phyloP scores from a whole-genome alignment of 2,113 vertebrate species.

The Narcine bancroftii region DNA sequence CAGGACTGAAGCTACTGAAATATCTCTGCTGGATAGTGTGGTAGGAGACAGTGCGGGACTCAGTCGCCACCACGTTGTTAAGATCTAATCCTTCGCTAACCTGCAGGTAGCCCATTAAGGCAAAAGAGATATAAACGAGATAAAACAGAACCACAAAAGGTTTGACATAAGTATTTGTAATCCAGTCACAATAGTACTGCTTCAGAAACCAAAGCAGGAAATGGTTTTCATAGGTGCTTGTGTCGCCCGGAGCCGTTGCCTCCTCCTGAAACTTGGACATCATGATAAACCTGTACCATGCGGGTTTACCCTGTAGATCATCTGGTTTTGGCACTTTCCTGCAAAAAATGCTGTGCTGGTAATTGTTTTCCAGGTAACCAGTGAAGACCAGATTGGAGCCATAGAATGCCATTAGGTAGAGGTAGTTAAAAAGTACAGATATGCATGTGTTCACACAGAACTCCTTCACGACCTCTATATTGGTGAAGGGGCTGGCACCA shows the following conservation, averaged over 20 bases:
- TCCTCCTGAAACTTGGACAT: conserved; percentile 90
- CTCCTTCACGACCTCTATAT: conserved; percentile 95
- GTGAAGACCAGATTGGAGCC: conserved; percentile 95
- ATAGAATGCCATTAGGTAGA: conserved; percentile 96
- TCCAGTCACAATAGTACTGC: conserved; percentile 97
- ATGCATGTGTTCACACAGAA: conserved; percentile 94
- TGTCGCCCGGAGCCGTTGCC: conserved; percentile 60
- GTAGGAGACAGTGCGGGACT: conserved; percentile 87
- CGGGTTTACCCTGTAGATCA: conserved; percentile 81
- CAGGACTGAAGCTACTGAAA: conserved; percentile 93
- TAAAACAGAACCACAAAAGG: conserved; percentile 98
- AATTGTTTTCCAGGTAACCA: conserved; percentile 95
- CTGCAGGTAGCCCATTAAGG: conserved; percentile 98
- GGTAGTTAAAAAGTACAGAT: conserved; percentile 87
- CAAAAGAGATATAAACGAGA: conserved; percentile 98
- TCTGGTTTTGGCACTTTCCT: conserved; percentile 89
- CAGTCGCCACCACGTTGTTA: conserved; percentile 88
- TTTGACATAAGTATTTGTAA: conserved; percentile 98
- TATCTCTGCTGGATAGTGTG: conserved; percentile 88
- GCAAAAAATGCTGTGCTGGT: conserved; percentile 96
- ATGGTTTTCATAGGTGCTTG: conserved; percentile 83
- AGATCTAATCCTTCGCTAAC: conserved; percentile 95
- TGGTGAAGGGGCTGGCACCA: conserved; percentile 96
- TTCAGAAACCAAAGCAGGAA: conserved; percentile 92
- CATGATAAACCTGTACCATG: conserved; percentile 95